Evolutionary conservation across 1,140 invertebrate species (phyloP).

Genomic region (Pseudomyrmex cubaensis): DNA sequence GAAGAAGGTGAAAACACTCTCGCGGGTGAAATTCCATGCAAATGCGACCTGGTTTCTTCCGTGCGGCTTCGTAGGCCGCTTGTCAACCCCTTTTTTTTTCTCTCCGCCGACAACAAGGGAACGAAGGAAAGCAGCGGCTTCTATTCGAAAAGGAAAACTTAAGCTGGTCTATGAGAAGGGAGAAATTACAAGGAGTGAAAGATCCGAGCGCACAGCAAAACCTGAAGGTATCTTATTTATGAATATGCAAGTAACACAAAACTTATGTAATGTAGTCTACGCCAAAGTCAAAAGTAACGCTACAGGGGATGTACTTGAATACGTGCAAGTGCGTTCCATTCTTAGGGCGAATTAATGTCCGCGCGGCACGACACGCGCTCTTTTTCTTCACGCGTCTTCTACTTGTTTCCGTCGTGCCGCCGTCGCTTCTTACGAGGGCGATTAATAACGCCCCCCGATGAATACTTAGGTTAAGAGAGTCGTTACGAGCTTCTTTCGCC

Average conservation of each 20-base stretch:
- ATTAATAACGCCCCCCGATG: slow-evolving; percentile 48
- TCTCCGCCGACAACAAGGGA: not conserved
- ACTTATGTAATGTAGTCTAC: slow-evolving; percentile 40
- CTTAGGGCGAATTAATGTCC: slow-evolving; percentile 68
- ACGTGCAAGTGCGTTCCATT: slow-evolving; percentile 33
- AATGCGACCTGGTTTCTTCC: slow-evolving; percentile 62
- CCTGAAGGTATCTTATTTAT: slow-evolving; percentile 75
- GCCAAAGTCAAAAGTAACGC: slow-evolving; percentile 65
- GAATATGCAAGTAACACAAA: slow-evolving; percentile 75
- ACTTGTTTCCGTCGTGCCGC: slow-evolving; percentile 13
- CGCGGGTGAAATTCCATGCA: slow-evolving; percentile 71
- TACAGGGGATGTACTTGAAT: slow-evolving; percentile 51
- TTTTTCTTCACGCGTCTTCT: slow-evolving; percentile 61
- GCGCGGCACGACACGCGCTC: slow-evolving; percentile 68
- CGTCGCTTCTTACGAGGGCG: slow-evolving; percentile 41
- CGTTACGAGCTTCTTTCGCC: slow-evolving; percentile 47
- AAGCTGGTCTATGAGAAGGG: slow-evolving; percentile 10
- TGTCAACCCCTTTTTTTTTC: slow-evolving; percentile 29
- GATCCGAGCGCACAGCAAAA: slow-evolving; percentile 43
- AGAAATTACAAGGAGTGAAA: not conserved
- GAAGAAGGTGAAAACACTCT: not conserved
- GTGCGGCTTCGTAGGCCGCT: not conserved
- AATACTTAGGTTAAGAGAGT: slow-evolving; percentile 47
- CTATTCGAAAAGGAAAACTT: slow-evolving; percentile 17
- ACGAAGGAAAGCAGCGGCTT: not conserved